Percentiles rank a stretch among this genome's conserved stretches.
phyloP scores from a whole-genome alignment of 2,888 invertebrate species.

The Ochropleura leucogaster region DNA sequence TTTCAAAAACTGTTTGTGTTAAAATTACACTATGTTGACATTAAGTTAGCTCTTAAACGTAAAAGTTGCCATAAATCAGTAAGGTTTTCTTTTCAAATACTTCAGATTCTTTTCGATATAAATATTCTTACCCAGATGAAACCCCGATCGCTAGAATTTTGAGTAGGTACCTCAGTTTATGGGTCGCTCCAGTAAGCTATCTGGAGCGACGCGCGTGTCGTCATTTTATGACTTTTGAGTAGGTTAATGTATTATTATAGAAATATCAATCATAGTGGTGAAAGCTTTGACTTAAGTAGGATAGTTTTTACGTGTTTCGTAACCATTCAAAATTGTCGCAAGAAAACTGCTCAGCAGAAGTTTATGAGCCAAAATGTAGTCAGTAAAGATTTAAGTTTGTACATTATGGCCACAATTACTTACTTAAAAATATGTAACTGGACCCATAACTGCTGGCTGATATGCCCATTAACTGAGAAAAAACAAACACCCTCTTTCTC shows the following conservation, averaged over 20 bases:
- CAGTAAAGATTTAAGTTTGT: not conserved
- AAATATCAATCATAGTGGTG: slow-evolving; percentile 27
- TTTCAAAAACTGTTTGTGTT: not conserved
- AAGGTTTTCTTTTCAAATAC: not conserved
- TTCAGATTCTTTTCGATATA: slow-evolving; percentile 9
- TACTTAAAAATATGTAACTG: too few relatives aligned
- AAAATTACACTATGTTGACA: not conserved
- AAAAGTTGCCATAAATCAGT: not conserved
- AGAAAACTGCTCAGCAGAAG: not conserved
- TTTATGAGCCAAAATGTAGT: not conserved
- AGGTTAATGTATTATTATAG: slow-evolving; percentile 37
- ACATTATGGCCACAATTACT: too few relatives aligned
- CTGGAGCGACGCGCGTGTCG: slow-evolving; percentile 35
- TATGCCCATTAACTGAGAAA: not conserved
- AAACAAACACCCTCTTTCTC: not conserved
- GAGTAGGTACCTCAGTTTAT: slow-evolving; percentile 39
- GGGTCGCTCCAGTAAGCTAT: slow-evolving; percentile 36
- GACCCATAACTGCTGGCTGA: not conserved
- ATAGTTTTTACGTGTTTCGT: slow-evolving; percentile 15
- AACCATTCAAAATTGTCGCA: not conserved
- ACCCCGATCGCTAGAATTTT: slow-evolving; percentile 20
- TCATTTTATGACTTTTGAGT: slow-evolving; percentile 45
- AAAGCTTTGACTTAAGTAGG: slow-evolving; percentile 17
- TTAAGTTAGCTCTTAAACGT: not conserved
- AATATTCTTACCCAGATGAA: slow-evolving; percentile 28